Percentiles rank a stretch among this genome's conserved stretches.
phyloP scores from a whole-genome alignment of 2,113 vertebrate species.

The Colinus virginianus region DNA sequence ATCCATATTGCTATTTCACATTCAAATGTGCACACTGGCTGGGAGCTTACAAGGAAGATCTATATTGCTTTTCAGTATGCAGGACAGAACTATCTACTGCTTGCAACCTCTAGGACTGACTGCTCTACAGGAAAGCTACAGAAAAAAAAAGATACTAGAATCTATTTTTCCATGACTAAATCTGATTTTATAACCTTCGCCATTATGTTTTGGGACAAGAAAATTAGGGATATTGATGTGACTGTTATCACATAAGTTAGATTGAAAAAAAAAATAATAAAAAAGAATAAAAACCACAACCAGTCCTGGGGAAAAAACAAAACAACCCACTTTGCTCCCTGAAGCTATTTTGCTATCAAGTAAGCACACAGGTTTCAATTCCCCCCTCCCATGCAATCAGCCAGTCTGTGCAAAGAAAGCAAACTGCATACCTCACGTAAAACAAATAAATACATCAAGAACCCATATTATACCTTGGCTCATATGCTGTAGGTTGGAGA shows the following conservation, averaged over 20 bases:
- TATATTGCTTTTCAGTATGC: rapidly evolving
- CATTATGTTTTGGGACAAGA: not conserved
- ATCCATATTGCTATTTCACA: not conserved
- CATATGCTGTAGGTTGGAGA: conserved; percentile 95
- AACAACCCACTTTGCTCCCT: not conserved
- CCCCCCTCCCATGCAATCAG: not conserved
- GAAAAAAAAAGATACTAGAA: not conserved
- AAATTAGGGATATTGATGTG: not conserved
- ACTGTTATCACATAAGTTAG: not conserved
- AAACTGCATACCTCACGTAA: not conserved
- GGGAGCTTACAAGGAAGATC: not conserved
- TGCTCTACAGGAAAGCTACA: not conserved
- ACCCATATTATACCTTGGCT: conserved; percentile 87
- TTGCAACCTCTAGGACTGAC: not conserved
- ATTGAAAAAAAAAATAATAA: not conserved
- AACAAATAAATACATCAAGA: not conserved
- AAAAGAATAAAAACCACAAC: not conserved
- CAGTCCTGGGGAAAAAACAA: not conserved
- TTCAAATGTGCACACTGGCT: not conserved
- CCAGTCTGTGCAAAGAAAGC: not conserved
- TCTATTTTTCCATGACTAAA: not conserved
- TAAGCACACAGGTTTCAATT: not conserved
- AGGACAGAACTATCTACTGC: rapidly evolving
- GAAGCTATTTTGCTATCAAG: not conserved
- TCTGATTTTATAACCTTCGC: not conserved